Conservation (phyloP, 1,140 invertebrate genomes). For the Temnothorax longispinosus region DNA sequence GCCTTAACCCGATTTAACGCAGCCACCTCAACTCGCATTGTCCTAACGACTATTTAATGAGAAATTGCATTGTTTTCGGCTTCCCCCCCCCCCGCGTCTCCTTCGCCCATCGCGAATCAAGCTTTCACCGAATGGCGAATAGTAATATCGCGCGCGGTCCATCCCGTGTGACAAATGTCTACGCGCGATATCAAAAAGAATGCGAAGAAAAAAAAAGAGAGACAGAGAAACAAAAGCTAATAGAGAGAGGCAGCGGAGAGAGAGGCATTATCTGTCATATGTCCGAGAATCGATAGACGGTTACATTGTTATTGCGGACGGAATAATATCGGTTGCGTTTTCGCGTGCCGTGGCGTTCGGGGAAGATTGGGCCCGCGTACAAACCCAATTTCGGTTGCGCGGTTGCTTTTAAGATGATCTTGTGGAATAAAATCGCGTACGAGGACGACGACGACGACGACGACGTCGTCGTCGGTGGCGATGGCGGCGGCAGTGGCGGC, state of each 20-base stretch:
- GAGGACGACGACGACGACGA: neutral
- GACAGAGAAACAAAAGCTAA: neutral
- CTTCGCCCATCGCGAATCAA: neutral
- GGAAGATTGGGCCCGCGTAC: neutral
- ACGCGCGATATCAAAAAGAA: neutral
- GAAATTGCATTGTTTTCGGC: constrained; percentile 68
- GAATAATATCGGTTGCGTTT: constrained; percentile 52
- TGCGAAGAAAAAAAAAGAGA: neutral
- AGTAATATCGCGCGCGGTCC: neutral
- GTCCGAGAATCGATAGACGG: constrained; percentile 68
- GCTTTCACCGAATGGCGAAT: constrained; percentile 1
- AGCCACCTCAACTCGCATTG: constrained; percentile 79
- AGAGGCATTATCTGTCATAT: constrained; percentile 61
- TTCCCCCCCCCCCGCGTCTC: neutral
- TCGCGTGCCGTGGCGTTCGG: neutral
- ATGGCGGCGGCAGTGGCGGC: neutral
- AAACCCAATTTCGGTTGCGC: constrained; percentile 19
- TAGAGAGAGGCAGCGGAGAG: constrained; percentile 26
- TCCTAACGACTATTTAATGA: constrained; percentile 79
- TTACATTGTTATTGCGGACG: constrained; percentile 68
- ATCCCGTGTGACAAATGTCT: constrained; percentile 11
- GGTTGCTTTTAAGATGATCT: constrained; percentile 38
- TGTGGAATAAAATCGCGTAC: constrained; percentile 46
- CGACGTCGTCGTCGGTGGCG: neutral
- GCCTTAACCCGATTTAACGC: constrained; percentile 85